Base-by-base conservation (phyloP, 37 sponge, comb jelly and placozoan species). In the Haliclona indistincta region DNA sequence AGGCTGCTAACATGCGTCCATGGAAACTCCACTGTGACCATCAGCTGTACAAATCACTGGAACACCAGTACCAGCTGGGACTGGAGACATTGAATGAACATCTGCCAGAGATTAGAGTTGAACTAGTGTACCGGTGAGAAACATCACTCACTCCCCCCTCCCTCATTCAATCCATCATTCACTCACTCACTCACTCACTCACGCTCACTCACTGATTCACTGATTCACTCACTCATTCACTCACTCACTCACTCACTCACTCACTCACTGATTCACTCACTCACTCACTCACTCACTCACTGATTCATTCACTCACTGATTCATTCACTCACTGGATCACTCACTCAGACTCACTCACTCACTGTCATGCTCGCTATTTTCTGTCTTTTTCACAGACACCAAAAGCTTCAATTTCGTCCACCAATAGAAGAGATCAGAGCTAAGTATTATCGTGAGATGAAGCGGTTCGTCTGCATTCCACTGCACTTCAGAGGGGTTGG, bases 11-110 rank as follows among this genome's bases (percentile, higher is more conserved):
- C 89, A 95, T 98, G 96, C 38, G 82, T 1, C 75, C 94, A 22
- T 98, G 99, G 99, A 68, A 63, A 41, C 68, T 90, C 19, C 99
- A 98, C 76, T 95, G 96, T 94, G 96, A 98, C 73, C 81, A 90
- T 68, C 99, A 98, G 79, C 85, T 98, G 60, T 98, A 95, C 87
- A 98, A 98, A 58, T 88, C 94, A 32, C 81, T 98, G 74, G 99
- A 95, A 43, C 94, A 98, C 74, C 97, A 95, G 84, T 98, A 98
- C 85, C 94, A 93, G 78, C 62, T 90, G 74, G 91, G 99, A 5
- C 69, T 98, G 60, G 96, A 98, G 64, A 63, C 78, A 4, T 84
- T 98, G 54, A 92, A 93, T 63, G 94, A 98, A 47, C 73, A 90
- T 67, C 86, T 98, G 25, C 91, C 99, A 35, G 99, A 95, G 68